Evolutionary conservation across 2,888 invertebrate genomes (phyloP).

Genomic region (Pterobdella sp.): DNA sequence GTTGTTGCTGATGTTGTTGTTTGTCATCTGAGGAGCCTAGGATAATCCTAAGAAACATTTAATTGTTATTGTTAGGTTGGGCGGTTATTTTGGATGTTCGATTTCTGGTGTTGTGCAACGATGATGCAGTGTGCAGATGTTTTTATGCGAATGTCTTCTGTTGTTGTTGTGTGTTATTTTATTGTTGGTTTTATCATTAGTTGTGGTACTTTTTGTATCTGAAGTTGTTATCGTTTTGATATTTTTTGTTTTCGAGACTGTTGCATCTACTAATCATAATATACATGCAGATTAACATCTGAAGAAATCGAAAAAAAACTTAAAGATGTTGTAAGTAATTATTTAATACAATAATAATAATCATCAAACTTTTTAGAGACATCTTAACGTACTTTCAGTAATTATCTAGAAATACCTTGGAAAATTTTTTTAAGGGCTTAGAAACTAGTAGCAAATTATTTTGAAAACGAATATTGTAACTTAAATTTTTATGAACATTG

Average conservation of each 20-base stretch:
- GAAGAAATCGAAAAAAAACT: slow-evolving; percentile 92
- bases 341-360: no score
- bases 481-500: no score
- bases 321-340: slow-evolving; percentile 67
- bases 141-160: neutral
- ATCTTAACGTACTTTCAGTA: no score
- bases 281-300: slow-evolving; percentile 64
- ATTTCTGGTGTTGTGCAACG: neutral
- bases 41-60: neutral
- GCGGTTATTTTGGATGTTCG: neutral
- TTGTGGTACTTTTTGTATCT: neutral
- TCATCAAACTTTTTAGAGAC: no score
- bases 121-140: neutral
- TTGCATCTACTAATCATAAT: neutral
- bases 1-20: neutral
- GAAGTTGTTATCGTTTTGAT: neutral
- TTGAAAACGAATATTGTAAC: no score
- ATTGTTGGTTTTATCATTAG: neutral
- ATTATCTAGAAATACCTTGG: no score
- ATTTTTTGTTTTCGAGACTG: neutral
- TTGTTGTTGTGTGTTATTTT: neutral
- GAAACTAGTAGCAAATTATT: no score
- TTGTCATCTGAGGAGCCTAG: neutral
- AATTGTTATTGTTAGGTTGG: neutral
- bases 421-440: no score